Evolutionary conservation across 1,140 invertebrate genomes (phyloP), one percentile per base, ranked within the genome.

Genomic region (Calosoma granatense): DNA sequence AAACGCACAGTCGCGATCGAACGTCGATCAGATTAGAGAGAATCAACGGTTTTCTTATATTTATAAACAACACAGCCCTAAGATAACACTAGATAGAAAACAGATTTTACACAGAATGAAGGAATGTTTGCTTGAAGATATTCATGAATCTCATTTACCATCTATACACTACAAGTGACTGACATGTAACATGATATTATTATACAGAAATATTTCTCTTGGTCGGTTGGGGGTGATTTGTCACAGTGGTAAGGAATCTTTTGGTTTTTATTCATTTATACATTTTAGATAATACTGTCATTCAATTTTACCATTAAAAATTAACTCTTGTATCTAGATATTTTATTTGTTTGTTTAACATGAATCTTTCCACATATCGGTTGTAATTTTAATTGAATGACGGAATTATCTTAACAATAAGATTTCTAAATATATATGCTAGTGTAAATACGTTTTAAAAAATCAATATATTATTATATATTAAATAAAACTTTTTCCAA

Each of bases 351-450:
- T n/a, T n/a, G n/a, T n/a, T n/a, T n/a, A n/a, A n/a, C n/a, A n/a
- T n/a, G n/a, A n/a, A n/a, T n/a, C n/a, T n/a, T n/a, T n/a, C n/a
- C n/a, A n/a, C n/a, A n/a, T n/a, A n/a, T n/a, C n/a, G n/a, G n/a
- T 36, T 9, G 26, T 36, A 36, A n/a, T 36, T 36, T 36, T n/a
- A 36, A 36, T 36, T 36, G n/a, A 36, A 36, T 36, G 6, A 36
- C 26, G n/a, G 26, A 36, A 36, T 36, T 9, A 9, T 36, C 26
- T 36, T 36, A 36, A 36, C 26, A 9, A 6, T 36, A 36, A 36
- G n/a, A 36, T 36, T n/a, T n/a, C n/a, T n/a, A n/a, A n/a, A 36
- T 36, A 36, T 36, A 36, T n/a, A 36, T 36, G n/a, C n/a, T 36
- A 9, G 26, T 36, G 26, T 36, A 36, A 36, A 36, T 36, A 36